These are phyloP conservation scores for Patiria pectinifera DNA, from an alignment of 53 echinoderm and acorn worm genomes.

Conservation along the genomic window DNA sequence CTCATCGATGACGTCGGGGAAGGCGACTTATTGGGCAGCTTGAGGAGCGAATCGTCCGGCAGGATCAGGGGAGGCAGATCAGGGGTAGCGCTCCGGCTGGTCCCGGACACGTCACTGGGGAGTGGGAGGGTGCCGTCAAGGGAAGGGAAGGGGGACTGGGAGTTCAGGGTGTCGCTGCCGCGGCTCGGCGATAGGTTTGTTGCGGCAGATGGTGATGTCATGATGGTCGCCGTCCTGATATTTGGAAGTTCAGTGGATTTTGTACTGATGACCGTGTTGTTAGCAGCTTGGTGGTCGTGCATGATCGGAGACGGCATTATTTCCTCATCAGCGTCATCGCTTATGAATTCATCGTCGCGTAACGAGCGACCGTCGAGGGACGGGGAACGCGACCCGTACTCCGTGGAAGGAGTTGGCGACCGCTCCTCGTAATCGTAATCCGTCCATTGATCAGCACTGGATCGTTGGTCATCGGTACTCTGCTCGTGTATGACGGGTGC, in stretches of 20 bases:
- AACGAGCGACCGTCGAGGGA: constrained; percentile 10
- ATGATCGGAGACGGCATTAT: constrained; percentile 29
- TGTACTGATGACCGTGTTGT: background rate
- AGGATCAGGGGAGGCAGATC: constrained; percentile 23
- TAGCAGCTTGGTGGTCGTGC: constrained; percentile 9
- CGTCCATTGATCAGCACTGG: constrained; percentile 37
- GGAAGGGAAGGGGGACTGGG: constrained; percentile 25
- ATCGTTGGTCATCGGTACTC: constrained; percentile 60
- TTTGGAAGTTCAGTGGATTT: constrained; percentile 14
- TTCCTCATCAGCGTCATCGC: constrained; percentile 36
- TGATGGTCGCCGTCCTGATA: constrained; percentile 25
- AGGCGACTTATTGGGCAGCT: background rate
- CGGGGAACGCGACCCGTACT: constrained; percentile 40
- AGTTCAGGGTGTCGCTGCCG: constrained; percentile 33
- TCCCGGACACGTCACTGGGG: constrained; percentile 16
- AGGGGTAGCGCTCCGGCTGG: constrained; percentile 39
- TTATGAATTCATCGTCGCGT: constrained; percentile 51
- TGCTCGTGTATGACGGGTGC: constrained; percentile 27
- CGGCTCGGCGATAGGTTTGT: background rate
- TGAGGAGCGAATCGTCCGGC: background rate
- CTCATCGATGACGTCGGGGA: constrained; percentile 60
- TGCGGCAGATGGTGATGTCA: constrained; percentile 14
- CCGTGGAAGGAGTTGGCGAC: constrained; percentile 42
- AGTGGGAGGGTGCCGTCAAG: constrained; percentile 54
- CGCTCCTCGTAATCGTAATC: constrained; percentile 23